These are phyloP conservation scores for Malurus cyaneus DNA, from an alignment of 2,113 vertebrate species.

Conservation along the genomic window DNA sequence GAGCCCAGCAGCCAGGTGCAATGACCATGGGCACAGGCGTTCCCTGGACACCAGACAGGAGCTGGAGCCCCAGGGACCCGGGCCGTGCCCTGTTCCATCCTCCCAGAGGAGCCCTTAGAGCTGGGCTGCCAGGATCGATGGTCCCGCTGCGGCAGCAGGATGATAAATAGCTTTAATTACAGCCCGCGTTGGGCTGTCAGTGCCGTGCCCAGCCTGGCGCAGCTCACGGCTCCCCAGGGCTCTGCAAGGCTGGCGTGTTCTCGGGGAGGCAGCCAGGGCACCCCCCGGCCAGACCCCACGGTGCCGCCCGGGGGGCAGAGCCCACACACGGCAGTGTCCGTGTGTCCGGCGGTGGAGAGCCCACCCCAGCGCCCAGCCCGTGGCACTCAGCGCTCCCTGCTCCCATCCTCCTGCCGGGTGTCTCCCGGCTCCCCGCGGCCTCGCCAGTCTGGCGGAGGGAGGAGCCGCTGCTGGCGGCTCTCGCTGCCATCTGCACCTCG, in stretches of 20 bases:
- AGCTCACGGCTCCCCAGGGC: not conserved
- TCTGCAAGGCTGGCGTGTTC: not conserved
- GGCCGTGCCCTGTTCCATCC: not conserved
- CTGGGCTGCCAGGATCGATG: not conserved
- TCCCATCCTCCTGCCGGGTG: not conserved
- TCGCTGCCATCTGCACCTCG: constrained; percentile 50
- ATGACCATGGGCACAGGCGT: not conserved
- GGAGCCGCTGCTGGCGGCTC: constrained; percentile 43
- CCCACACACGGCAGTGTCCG: rapidly evolving
- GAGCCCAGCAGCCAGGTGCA: not conserved
- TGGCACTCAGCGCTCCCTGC: not conserved
- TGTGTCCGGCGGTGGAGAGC: rapidly evolving
- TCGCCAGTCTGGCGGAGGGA: constrained; percentile 31
- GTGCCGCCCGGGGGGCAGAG: not conserved
- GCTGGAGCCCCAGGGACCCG: not conserved
- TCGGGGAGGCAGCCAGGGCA: not conserved
- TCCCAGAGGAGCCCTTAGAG: constrained; percentile 48
- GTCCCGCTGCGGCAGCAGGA: not conserved
- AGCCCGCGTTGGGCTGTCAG: not conserved
- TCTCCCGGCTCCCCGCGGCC: not conserved
- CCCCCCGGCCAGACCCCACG: rapidly evolving
- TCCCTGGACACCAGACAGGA: not conserved
- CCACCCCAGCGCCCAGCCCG: not conserved
- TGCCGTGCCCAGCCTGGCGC: not conserved
- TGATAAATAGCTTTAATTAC: constrained; percentile 51